Base-by-base conservation (phyloP, 2,113 vertebrate species). In the Odontophorus gujanensis region DNA sequence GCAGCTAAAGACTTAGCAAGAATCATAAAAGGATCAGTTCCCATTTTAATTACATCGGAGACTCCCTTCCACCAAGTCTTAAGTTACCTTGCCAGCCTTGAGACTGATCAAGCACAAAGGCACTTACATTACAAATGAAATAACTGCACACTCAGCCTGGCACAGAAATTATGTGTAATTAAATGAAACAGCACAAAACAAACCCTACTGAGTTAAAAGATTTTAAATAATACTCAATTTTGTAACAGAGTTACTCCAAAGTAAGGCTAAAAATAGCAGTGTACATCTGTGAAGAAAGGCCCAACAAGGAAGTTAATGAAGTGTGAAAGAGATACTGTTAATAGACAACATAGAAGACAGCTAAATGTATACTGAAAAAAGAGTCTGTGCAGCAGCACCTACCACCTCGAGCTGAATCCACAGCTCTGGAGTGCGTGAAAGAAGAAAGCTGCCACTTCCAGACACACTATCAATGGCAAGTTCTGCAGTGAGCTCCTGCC, bases 121-220 rank as follows among this genome's bases (percentile, higher is more conserved):
- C 26, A 87, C 89, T 40, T 91, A 63, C 89, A 82, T 94, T 76
- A 91, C 78, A 89, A 87, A 95, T 68, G 5, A 91, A 72, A 34
- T 74, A 74, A 87, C 57, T 48, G 30, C 30, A 32, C 53, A 68
- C 30, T 73, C 78, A 73, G 48, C 25, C 81, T 68, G 25, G 26
- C 36, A 72, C 19, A 85, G 53, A 89, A 92, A 92, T 57, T 57
- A 30, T 85, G 61, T 79, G 21, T 87, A 94, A 91, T 75, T 11
- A 58, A 76, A 94, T 24, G 14, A 61, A 91, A 79, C 8, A 51
- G 6, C 42, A 87, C n/a, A 62, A 86, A 80, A 84, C 11, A 40
- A 21, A 19, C 5, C 0, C 2, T 19, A 34, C 7, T 25, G 9
- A 28, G 69, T 14, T 74, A 6, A 32, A 2, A 68, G 14, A 20